Evolutionary conservation across 2,888 invertebrate species (phyloP).

Genomic region (Timema podura): DNA sequence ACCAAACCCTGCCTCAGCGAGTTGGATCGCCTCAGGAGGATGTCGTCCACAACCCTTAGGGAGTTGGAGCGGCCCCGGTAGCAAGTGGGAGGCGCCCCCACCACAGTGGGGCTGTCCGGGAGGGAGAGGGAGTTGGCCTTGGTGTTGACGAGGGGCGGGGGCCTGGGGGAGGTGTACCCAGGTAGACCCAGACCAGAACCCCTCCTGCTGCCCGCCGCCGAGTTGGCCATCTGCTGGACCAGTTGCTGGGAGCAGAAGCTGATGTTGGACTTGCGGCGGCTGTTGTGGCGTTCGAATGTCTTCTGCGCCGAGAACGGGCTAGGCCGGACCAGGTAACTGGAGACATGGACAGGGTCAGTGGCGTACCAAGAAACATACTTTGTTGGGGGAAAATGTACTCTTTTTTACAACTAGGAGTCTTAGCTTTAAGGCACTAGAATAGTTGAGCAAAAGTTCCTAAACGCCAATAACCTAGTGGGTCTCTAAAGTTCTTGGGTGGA

Average conservation of each 20-base stretch:
- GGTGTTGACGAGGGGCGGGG: conserved; percentile 74
- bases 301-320: conserved; percentile 94
- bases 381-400: no score
- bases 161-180: conserved; percentile 61
- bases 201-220: conserved; percentile 57
- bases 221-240: conserved; percentile 58
- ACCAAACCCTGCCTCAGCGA: conserved; percentile 77
- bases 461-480: no score
- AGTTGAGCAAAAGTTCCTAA: no score
- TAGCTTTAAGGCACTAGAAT: no score
- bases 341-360: conserved; percentile 27
- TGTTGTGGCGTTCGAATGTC: conserved; percentile 89
- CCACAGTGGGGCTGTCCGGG: conserved; percentile 82
- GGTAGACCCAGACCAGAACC: conserved; percentile 64
- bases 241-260: conserved; percentile 82
- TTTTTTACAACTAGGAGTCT: no score
- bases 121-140: conserved; percentile 86
- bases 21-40: conserved; percentile 75
- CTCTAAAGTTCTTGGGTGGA: no score
- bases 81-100: conserved; percentile 50
- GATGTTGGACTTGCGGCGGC: conserved; percentile 84
- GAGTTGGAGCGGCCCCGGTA: conserved; percentile 82
- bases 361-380: no score
- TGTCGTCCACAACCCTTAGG: conserved; percentile 80
- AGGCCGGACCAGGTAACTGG: conserved; percentile 85